Base-by-base conservation (phyloP, 2,888 invertebrate genomes). In the Halictus ligatus region DNA sequence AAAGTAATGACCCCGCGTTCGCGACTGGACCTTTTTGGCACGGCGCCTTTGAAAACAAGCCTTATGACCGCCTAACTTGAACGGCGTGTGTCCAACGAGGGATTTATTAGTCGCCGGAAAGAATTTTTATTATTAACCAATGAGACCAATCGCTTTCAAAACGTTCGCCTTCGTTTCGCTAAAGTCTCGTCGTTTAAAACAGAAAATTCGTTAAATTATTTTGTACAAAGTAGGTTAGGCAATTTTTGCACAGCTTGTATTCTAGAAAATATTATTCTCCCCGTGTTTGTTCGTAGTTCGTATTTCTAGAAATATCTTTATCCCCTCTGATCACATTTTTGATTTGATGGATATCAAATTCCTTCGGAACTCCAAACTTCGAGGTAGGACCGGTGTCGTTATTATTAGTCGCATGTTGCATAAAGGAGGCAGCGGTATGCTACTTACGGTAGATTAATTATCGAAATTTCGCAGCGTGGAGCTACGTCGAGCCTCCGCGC, bases 21-120 rank as follows among this genome's bases (percentile, higher is more conserved):
- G 18, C 13, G 40, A n/a, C 25, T 15, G n/a, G 18, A 69, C 35
- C 60, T 25, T 81, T 75, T 76, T 29, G 54, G 25, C 54, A 67
- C 50, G 13, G 74, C 40, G 15, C 67, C 43, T 75, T 64, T 67
- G n/a, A 48, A 48, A 80, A 69, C 69, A 80, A 69, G 1, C 35
- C 21, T 48, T 69, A 25, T 29, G n/a, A 64, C 21, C 46, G 58
- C n/a, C 12, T 43, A 43, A 40, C 71, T n/a, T 6, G 40, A n/a
- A n/a, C 54, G n/a, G 7, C 7, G 10, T 43, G 15, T 6, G 29
- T 69, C 67, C 1, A 25, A 1, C n/a, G n/a, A 3, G 4, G 48
- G 74, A 58, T 74, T 46, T 67, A 18, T 54, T 18, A 2, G 15
- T 29, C 8, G 48, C 15, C n/a, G 15, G 7, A 18, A 71, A 0